These are phyloP conservation scores for Tenualosa thibaudeaui DNA, from an alignment of 2,797 vertebrate genomes.

Conservation along the genomic window DNA sequence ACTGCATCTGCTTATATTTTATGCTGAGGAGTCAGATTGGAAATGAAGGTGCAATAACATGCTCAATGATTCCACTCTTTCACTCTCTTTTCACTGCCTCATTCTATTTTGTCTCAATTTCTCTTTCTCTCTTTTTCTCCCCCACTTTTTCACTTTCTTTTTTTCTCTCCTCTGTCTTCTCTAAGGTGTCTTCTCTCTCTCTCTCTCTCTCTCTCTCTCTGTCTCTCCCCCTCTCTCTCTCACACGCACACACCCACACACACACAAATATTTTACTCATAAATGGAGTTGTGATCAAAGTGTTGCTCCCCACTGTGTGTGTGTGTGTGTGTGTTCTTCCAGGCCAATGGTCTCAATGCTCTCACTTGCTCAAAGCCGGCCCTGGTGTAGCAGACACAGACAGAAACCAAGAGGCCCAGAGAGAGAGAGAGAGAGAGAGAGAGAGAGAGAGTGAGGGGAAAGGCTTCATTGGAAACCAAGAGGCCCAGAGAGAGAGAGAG, in stretches of 20 bases:
- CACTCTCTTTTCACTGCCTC: conserved; percentile 28
- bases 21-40: conserved; percentile 64
- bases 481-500: too few species aligned
- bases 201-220: conserved; percentile 26
- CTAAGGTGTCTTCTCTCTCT: conserved; percentile 25
- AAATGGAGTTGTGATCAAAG: conserved; percentile 79
- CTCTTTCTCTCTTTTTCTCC: not conserved
- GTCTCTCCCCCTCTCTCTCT: not conserved
- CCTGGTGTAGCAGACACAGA: not conserved
- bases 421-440: too few species aligned
- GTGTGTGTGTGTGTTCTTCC: not conserved
- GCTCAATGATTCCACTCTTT: not conserved
- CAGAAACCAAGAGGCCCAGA: too few species aligned
- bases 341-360: not conserved
- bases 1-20: conserved; percentile 58
- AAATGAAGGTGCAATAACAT: conserved; percentile 58
- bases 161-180: conserved; percentile 56
- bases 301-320: conserved; percentile 65
- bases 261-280: conserved; percentile 28
- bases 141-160: conserved; percentile 48
- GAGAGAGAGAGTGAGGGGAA: not conserved
- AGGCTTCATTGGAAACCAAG: not conserved
- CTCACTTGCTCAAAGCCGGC: not conserved
- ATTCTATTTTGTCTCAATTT: conserved; percentile 45
- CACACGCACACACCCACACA: not conserved